These are phyloP conservation scores for Cheilinus undulatus DNA, from an alignment of 2,113 vertebrate species.

Conservation along the genomic window DNA sequence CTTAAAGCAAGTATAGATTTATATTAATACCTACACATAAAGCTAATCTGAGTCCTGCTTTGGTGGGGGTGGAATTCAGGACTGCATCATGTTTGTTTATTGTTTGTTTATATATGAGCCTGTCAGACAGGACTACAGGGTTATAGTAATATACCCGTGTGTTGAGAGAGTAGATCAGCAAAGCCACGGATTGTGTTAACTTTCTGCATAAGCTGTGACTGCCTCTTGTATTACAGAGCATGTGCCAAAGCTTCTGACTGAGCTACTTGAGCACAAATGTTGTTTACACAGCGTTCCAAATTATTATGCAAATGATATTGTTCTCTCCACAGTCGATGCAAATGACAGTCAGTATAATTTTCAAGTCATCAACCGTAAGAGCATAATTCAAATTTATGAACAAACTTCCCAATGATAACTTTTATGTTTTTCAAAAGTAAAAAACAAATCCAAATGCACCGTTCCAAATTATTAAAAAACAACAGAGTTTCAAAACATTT, in stretches of 20 bases:
- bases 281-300: too few relatives aligned
- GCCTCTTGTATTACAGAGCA: not conserved
- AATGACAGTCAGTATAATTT: too few relatives aligned
- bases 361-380: too few relatives aligned
- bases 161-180: not conserved
- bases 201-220: not conserved
- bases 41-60: not conserved
- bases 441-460: too few relatives aligned
- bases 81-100: not conserved
- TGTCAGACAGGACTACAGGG: not conserved
- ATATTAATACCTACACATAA: slow-evolving; percentile 1
- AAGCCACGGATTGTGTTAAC: not conserved
- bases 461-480: too few relatives aligned
- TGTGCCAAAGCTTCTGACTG: slow-evolving; percentile 4
- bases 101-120: not conserved
- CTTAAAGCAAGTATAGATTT: not conserved
- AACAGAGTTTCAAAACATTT: too few relatives aligned
- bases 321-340: too few relatives aligned
- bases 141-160: not conserved
- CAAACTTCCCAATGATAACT: too few relatives aligned
- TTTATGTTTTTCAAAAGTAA: too few relatives aligned
- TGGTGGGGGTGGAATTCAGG: not conserved
- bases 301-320: too few relatives aligned
- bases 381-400: too few relatives aligned
- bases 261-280: not conserved